Base-by-base conservation (phyloP, 2,113 vertebrate species). In the Syngnathoides biaculeatus region DNA sequence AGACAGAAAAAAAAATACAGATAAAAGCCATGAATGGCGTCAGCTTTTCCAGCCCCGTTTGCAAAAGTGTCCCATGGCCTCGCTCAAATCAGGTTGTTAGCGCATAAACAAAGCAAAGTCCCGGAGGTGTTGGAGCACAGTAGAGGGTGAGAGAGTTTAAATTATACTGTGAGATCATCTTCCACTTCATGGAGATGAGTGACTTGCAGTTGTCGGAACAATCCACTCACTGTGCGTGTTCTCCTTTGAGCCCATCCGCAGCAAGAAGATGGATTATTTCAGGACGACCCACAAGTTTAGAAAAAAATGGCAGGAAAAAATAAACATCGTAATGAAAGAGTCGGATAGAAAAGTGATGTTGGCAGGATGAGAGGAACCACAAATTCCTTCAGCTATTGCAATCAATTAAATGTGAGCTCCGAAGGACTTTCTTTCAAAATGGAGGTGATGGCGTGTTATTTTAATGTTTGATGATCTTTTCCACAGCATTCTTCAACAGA, bases 21-120 rank as follows among this genome's bases (percentile, higher is more conserved):
- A 74, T 73, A 77, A 52, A 82, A 67, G 65, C 39, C 73, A 79
- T 85, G 71, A 71, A 70, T 17, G n/a, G 40, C 30, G 55, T 76
- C 68, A 67, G 27, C 64, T 67, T 76, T 79, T 74, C 73, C 72
- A 71, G 40, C 55, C 67, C 45, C 65, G 68, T 59, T 69, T 69
- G 15, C 62, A 68, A n/a, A n/a, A 38, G 77, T 20, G 35, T 39
- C 30, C 20, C 35, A 27, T 68, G 60, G 61, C 67, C 63, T 56
- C 14, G 8, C 58, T 67, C 68, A 73, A 75, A 71, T 47, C 83
- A 77, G 72, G 69, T 55, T 81, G 78, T 74, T 68, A 75, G 58
- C 74, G 79, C 81, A 68, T 83, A 56, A 80, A 65, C 38, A 42
- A 74, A 58, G 59, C 61, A 52, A 67, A 64, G 50, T 75, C 73